These are phyloP conservation scores for Campaea margaritaria DNA, from an alignment of 2,888 invertebrate species.

Conservation along the genomic window DNA sequence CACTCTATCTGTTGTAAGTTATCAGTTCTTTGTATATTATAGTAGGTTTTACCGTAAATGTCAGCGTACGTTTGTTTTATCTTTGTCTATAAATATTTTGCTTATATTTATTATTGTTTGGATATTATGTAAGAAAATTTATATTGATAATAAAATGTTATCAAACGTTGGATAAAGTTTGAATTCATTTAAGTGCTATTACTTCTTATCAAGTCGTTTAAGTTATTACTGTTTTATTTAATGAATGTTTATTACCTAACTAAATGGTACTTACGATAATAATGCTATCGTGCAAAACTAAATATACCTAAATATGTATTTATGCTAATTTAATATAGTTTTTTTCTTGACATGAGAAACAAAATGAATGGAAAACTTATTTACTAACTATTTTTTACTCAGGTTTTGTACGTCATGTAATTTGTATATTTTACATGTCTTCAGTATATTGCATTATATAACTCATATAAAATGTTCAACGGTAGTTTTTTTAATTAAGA, in stretches of 20 bases:
- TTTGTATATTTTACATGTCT: no score
- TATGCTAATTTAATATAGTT: no score
- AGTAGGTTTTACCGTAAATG: constrained; percentile 19
- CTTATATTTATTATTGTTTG: constrained; percentile 7
- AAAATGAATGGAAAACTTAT: no score
- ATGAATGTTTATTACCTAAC: constrained; percentile 23
- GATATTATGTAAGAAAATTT: constrained; percentile 17
- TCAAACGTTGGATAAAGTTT: constrained; percentile 11
- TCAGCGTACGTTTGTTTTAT: constrained; percentile 11
- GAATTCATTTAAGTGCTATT: constrained; percentile 27
- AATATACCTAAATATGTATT: not conserved
- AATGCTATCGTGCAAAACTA: constrained; percentile 12
- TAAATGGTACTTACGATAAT: constrained; percentile 15
- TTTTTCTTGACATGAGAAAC: no score
- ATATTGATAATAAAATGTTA: constrained; percentile 20
- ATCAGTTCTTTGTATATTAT: constrained; percentile 6
- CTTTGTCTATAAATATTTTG: constrained; percentile 5
- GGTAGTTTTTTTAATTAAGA: no score
- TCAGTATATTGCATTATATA: no score
- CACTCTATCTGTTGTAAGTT: not conserved
- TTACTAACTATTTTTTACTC: no score
- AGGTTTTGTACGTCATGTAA: no score
- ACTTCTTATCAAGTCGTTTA: constrained; percentile 17
- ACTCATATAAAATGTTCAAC: no score
- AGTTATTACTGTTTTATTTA: constrained; percentile 19